Base-by-base conservation (phyloP, 2,113 vertebrate genomes). In the Callopanchax toddi region DNA sequence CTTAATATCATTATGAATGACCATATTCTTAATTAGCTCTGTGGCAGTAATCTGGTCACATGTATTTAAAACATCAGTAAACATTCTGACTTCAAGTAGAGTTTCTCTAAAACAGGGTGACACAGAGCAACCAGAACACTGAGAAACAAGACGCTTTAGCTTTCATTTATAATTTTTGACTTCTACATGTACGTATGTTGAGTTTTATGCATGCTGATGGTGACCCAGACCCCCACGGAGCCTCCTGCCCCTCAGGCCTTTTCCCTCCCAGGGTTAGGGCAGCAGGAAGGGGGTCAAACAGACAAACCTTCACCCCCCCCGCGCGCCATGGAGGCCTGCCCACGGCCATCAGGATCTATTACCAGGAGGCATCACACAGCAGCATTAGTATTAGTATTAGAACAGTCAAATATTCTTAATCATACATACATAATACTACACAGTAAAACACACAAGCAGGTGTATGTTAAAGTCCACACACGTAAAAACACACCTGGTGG, bases 271-370 rank as follows among this genome's bases (percentile, higher is more conserved):
- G 81, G 53, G 78, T 15, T 83, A 79, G 79, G 78, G 78, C 83
- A 82, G 83, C 76, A 82, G 78, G 83, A 79, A 48, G 45, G 74
- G n/a, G 84, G 86, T 85, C 78, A 86, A 74, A 82, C 46, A 79
- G 81, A 72, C 89, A 85, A 83, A 71, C 62, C 77, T 74, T 63
- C 61, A 59, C 72, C 78, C 57, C 58, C n/a, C n/a, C n/a, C n/a
- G n/a, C 54, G 85, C 74, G 76, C 86, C 78, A 65, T 42, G 63
- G 84, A 90, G 83, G 82, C 74, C 89, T 86, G 84, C 86, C 88
- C 79, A 75, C 51, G 83, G 80, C 83, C 73, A 86, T 89, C 83
- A 88, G 79, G 78, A 85, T 90, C 89, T 76, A 82, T 89, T 86
- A 88, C 84, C 81, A 76, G 83, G 78, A 81, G 75, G 75, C 58